Evolutionary conservation across 2,888 invertebrate species (phyloP).

Genomic region (Apomyelois bistriatella): DNA sequence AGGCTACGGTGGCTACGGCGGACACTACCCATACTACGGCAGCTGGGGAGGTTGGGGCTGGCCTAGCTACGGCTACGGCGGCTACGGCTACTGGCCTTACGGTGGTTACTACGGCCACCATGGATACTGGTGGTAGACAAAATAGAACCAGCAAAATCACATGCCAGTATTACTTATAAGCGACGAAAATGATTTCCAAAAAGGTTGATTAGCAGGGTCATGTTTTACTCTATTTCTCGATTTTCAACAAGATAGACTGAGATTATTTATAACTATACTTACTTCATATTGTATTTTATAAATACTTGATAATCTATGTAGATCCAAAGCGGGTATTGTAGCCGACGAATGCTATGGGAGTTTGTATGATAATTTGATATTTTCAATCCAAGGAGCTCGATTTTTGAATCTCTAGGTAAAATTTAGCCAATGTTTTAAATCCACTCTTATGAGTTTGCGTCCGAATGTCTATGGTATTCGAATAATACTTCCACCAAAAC

Average conservation of each 20-base stretch:
- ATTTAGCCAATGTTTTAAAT: too few species aligned
- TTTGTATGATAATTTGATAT: too few species aligned
- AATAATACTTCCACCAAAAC: too few species aligned
- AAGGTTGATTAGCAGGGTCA: not conserved
- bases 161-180: conserved; percentile 37
- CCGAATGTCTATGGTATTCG: too few species aligned
- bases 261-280: not conserved
- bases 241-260: not conserved
- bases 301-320: too few species aligned
- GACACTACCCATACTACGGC: conserved; percentile 30
- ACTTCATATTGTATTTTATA: not conserved
- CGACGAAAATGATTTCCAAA: not conserved
- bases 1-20: conserved; percentile 36
- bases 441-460: too few species aligned
- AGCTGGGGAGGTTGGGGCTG: conserved; percentile 32
- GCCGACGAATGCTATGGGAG: too few species aligned
- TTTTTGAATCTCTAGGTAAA: too few species aligned
- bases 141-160: not conserved
- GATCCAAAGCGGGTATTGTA: too few species aligned
- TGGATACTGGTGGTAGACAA: conserved; percentile 35
- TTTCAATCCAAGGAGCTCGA: too few species aligned
- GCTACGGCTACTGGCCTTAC: conserved; percentile 27
- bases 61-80: conserved; percentile 26
- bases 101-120: conserved; percentile 34
- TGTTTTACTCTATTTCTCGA: not conserved